Evolutionary conservation across 1,140 invertebrate species (phyloP).

Genomic region (Drosophila seguyi): DNA sequence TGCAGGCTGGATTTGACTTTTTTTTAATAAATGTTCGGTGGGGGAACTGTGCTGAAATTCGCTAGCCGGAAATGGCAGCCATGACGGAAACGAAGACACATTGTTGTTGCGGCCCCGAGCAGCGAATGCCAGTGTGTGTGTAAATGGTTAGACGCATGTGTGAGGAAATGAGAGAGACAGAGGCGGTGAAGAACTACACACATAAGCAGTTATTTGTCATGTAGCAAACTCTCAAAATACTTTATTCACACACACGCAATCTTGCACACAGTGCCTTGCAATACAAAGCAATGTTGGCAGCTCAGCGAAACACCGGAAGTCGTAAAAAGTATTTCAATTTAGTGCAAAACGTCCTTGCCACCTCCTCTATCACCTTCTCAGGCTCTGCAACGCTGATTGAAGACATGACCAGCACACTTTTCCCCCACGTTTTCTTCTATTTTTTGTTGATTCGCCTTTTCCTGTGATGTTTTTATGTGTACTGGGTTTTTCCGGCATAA

Average conservation of each 20-base stretch:
- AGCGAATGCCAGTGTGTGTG: constrained; percentile 23
- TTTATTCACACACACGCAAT: constrained; percentile 27
- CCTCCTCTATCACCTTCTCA: constrained; percentile 6
- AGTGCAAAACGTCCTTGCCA: constrained; percentile 54
- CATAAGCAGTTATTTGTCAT: constrained; percentile 73
- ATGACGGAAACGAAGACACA: constrained; percentile 78
- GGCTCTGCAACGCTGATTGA: constrained; percentile 30
- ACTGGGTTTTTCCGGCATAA: constrained; percentile 37
- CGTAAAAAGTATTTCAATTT: constrained; percentile 75
- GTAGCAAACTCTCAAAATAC: constrained; percentile 58
- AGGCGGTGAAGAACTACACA: constrained; percentile 37
- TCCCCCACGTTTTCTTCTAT: background rate
- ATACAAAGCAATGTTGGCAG: constrained; percentile 60
- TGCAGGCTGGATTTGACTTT: constrained; percentile 26
- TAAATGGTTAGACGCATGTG: constrained; percentile 20
- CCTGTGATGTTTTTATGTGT: constrained; percentile 33
- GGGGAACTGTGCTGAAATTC: constrained; percentile 60
- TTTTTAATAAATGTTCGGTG: constrained; percentile 60
- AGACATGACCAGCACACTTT: constrained; percentile 38
- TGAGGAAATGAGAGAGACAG: constrained; percentile 10
- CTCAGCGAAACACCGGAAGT: constrained; percentile 68
- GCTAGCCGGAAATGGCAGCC: constrained; percentile 75
- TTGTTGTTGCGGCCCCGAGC: constrained; percentile 61
- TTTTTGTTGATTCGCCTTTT: constrained; percentile 3
- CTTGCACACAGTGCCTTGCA: constrained; percentile 2